These are phyloP conservation scores for Promerops cafer DNA, from an alignment of 2,113 vertebrate species.

Conservation along the genomic window DNA sequence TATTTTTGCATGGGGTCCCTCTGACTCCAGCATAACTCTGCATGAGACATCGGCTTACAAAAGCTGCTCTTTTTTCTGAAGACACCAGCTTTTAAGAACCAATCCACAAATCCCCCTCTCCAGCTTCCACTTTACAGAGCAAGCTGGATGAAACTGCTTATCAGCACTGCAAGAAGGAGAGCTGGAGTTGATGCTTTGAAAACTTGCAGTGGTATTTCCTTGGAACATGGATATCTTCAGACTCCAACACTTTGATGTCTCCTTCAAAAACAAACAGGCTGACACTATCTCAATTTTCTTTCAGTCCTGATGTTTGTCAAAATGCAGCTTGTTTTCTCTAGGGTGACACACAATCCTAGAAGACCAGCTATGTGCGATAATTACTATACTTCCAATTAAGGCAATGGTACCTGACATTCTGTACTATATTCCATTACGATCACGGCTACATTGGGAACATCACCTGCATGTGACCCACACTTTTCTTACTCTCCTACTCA, in stretches of 20 bases:
- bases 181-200: background rate
- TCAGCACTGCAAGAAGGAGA: slow-evolving; percentile 6
- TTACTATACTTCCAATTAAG: background rate
- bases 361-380: background rate
- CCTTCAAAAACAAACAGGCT: slow-evolving; percentile 47
- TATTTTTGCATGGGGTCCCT: background rate
- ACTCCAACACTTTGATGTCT: slow-evolving; percentile 38
- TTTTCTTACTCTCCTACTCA: background rate
- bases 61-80: background rate
- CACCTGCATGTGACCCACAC: background rate
- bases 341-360: background rate
- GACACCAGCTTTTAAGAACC: background rate
- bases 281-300: background rate
- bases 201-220: background rate
- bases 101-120: background rate
- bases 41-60: background rate
- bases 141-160: slow-evolving; percentile 8
- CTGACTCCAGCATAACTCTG: background rate
- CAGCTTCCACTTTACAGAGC: background rate
- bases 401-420: background rate
- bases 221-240: background rate
- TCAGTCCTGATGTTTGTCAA: slow-evolving; percentile 39
- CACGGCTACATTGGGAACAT: background rate
- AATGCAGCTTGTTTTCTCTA: slow-evolving; percentile 7
- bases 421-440: background rate